These are phyloP conservation scores for Eriocheir sinensis DNA, from an alignment of 1,140 invertebrate genomes.

Conservation along the genomic window DNA sequence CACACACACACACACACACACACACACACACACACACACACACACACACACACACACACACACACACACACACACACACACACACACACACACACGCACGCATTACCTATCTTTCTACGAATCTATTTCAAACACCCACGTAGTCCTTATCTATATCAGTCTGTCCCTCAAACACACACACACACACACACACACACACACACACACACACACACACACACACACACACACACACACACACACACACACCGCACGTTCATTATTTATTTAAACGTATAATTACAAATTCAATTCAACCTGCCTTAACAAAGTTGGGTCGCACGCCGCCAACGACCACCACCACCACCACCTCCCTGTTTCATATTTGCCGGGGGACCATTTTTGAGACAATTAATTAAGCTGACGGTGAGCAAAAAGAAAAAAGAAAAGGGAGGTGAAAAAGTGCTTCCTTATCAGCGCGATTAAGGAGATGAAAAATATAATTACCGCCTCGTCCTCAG, in stretches of 20 bases:
- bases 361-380: background rate
- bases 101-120: no score
- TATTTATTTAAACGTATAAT: slow-evolving; percentile 27
- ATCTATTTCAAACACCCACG: no score
- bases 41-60: no score
- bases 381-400: background rate
- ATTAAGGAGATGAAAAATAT: background rate
- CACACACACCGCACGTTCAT: background rate
- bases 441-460: background rate
- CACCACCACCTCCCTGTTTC: background rate
- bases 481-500: background rate
- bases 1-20: no score
- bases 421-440: no score
- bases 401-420: background rate
- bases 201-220: no score
- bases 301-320: background rate
- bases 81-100: background rate
- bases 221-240: background rate
- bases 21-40: no score
- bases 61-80: background rate
- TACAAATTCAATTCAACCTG: slow-evolving; percentile 8
- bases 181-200: no score
- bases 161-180: no score
- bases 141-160: no score
- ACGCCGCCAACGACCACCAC: background rate